These are phyloP conservation scores for Brachionus rubens DNA, from an alignment of 1,140 invertebrate genomes.

Conservation along the genomic window DNA sequence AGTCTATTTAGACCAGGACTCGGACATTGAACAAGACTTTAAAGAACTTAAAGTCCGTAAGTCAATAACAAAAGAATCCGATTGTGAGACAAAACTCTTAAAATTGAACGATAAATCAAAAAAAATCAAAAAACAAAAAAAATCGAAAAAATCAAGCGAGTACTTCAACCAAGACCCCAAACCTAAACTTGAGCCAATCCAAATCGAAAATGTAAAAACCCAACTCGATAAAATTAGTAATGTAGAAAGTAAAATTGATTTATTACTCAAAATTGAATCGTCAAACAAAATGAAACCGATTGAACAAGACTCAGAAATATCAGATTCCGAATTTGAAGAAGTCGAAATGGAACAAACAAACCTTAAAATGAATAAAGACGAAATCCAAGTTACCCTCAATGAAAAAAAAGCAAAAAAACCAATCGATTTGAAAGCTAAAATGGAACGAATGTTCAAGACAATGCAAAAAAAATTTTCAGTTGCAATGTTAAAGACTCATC, in stretches of 20 bases:
- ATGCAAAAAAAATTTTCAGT: conserved; percentile 28
- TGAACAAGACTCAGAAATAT: neutral
- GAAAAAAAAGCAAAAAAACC: conserved; percentile 27
- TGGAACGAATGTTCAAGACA: conserved; percentile 24
- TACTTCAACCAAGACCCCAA: neutral
- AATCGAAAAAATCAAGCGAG: neutral
- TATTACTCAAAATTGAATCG: conserved; percentile 30
- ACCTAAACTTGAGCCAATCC: too few species aligned
- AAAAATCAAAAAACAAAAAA: neutral
- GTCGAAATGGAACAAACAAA: conserved; percentile 1
- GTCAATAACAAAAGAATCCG: neutral
- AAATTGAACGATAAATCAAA: neutral
- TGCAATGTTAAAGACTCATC: conserved; percentile 23
- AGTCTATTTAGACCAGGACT: neutral
- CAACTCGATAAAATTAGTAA: neutral
- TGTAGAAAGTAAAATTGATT: conserved; percentile 30
- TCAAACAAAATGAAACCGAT: neutral
- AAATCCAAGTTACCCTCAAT: neutral
- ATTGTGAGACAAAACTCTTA: too few species aligned
- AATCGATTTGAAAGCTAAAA: conserved; percentile 3
- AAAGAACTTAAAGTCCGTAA: neutral
- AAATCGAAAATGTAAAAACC: neutral
- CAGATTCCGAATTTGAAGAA: conserved; percentile 24
- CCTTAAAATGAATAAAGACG: neutral
- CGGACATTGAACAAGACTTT: neutral